Percentiles rank a stretch among this genome's conserved stretches.
Conservation (phyloP, 2,113 vertebrate genomes). For the Oenanthe melanoleuca region DNA sequence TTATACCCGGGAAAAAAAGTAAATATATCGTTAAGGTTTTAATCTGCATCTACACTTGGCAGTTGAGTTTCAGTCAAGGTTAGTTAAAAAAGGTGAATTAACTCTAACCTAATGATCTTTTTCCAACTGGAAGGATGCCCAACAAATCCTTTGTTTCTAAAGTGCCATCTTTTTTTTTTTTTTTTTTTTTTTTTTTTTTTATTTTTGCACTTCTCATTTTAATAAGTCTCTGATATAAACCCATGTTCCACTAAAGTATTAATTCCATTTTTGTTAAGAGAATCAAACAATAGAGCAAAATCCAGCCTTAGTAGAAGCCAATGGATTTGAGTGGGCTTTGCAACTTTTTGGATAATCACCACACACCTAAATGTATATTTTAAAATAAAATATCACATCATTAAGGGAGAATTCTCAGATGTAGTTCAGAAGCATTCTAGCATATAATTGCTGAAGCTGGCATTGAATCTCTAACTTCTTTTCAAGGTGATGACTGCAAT, state of each 20-base stretch:
- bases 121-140: neutral
- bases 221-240: neutral
- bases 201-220: neutral
- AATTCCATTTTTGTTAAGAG: neutral
- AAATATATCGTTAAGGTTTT: neutral
- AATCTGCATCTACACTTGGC: neutral
- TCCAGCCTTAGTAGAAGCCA: neutral
- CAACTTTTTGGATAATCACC: neutral
- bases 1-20: neutral
- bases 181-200: neutral
- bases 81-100: neutral
- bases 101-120: neutral
- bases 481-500: neutral
- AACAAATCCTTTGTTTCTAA: neutral
- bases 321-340: neutral
- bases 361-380: neutral
- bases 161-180: rapidly evolving
- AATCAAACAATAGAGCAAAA: neutral
- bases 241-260: neutral
- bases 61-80: neutral
- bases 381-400: constrained; percentile 10
- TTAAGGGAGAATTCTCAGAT: neutral
- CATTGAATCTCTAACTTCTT: neutral
- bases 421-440: neutral
- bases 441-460: neutral